Evolutionary conservation across 2,113 vertebrate species (phyloP).

Genomic region (Turdus rufiventris): DNA sequence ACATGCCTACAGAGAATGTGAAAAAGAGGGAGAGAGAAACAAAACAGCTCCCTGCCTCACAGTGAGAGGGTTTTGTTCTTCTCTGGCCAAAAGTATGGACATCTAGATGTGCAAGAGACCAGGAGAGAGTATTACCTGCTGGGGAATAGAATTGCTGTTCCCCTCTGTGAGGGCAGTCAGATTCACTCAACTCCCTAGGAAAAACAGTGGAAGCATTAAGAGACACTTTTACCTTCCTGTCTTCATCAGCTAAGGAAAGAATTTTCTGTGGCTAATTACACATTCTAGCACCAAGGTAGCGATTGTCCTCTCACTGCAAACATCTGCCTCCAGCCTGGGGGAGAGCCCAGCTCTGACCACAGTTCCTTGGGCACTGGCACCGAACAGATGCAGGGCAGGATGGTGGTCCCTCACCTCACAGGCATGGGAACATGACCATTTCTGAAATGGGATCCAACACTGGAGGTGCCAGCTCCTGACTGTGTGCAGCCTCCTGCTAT

Average conservation of each 20-base stretch:
- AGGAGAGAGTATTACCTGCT: not conserved
- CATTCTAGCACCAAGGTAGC: not conserved
- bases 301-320: not conserved
- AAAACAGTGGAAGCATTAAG: not conserved
- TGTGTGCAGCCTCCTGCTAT: not conserved
- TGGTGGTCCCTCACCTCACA: not conserved
- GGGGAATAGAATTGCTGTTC: not conserved
- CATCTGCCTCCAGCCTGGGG: not conserved
- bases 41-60: not conserved
- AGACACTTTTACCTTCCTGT: constrained; percentile 5
- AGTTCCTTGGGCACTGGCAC: not conserved
- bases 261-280: constrained; percentile 17
- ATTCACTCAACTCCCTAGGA: not conserved
- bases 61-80: not conserved
- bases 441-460: not conserved
- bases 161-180: not conserved
- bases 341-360: not conserved
- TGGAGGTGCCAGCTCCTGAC: not conserved
- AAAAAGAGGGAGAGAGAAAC: not conserved
- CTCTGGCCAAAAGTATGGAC: not conserved
- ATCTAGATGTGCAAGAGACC: not conserved
- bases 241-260: constrained; percentile 29
- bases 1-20: not conserved
- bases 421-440: not conserved
- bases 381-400: accelerated